phyloP scores from a whole-genome alignment of 2,797 vertebrate genomes.

The Pseudocheirus occidentalis region DNA sequence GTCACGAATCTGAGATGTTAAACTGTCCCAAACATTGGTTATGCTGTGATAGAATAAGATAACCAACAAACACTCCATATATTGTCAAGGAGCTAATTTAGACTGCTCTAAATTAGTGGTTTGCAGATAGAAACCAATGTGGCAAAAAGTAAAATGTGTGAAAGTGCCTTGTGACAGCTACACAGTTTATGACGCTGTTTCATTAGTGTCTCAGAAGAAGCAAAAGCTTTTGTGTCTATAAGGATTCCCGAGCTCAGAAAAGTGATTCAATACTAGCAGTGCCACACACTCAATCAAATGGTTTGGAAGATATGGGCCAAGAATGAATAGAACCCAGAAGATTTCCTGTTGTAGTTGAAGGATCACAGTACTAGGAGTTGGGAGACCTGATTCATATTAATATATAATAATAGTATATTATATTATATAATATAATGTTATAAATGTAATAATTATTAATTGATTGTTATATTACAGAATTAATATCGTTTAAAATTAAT shows the following conservation, averaged over 20 bases:
- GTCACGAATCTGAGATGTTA: conserved; percentile 55
- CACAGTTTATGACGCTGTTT: conserved; percentile 10
- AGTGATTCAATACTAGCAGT: not conserved
- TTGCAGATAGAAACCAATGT: conserved; percentile 3
- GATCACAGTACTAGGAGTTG: not conserved
- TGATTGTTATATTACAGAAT: too few relatives aligned
- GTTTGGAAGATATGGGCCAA: conserved; percentile 16
- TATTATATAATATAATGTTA: too few relatives aligned
- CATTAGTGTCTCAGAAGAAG: not conserved
- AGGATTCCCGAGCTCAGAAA: not conserved
- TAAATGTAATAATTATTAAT: too few relatives aligned
- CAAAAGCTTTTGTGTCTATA: not conserved
- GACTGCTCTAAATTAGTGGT: conserved; percentile 42
- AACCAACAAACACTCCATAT: conserved; percentile 41
- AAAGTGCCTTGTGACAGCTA: not conserved
- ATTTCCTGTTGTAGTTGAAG: not conserved
- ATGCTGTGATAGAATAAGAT: conserved; percentile 12
- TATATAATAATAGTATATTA: too few relatives aligned
- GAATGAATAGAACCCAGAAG: conserved; percentile 5
- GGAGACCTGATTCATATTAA: too few relatives aligned
- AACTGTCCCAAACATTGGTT: conserved; percentile 61
- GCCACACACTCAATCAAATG: not conserved
- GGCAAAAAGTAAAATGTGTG: conserved; percentile 28
- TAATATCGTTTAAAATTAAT: too few relatives aligned
- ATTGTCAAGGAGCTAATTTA: conserved; percentile 35